Evolutionary conservation across 2,797 vertebrate species (phyloP), one percentile per base, ranked within the genome.

Genomic region (Morelia viridis): DNA sequence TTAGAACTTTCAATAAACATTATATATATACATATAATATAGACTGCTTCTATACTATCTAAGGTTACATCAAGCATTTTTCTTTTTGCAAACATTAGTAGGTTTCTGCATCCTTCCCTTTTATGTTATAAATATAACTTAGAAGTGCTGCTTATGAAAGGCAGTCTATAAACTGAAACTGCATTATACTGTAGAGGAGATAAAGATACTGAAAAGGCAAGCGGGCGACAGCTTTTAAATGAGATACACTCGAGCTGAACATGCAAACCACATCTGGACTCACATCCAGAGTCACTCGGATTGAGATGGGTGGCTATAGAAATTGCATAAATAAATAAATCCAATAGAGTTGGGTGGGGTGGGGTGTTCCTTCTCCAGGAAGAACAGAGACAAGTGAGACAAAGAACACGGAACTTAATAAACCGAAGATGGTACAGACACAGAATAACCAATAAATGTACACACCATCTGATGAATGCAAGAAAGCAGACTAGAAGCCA

Each of bases 111-210:
- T 87, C 60, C 94, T 95, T 64, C 60, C 93, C 88, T 95, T 91
- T 87, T 41, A 92, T 95, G 95, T 95, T 94, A 92, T 92, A 91
- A 76, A 76, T 94, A 95, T 93, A 90, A 95, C 92, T 97, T 95
- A 94, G 90, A 97, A 95, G 95, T 94, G 90, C 88, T 96, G 93
- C 93, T 92, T 96, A 84, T 94, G 94, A 95, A 95, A 96, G 96
- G 93, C 94, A 87, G 50, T 93, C 15, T 93, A 94, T 92, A 96
- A 96, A 97, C 94, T 96, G 92, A 94, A 97, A 93, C 8, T 89
- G 85, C 94, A 94, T 96, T 96, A 94, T 93, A 92, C 93, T 96
- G 95, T 93, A 95, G 94, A 94, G 90, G 28, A 96, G 93, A 96
- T 96, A 96, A 96, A 96, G 95, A 95, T 94, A 94, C 89, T 96